A percentile compares a stretch with the other conserved stretches of the same genome.
Evolutionary conservation across 2,113 vertebrate genomes (phyloP).

Genomic region (Hylia prasina): DNA sequence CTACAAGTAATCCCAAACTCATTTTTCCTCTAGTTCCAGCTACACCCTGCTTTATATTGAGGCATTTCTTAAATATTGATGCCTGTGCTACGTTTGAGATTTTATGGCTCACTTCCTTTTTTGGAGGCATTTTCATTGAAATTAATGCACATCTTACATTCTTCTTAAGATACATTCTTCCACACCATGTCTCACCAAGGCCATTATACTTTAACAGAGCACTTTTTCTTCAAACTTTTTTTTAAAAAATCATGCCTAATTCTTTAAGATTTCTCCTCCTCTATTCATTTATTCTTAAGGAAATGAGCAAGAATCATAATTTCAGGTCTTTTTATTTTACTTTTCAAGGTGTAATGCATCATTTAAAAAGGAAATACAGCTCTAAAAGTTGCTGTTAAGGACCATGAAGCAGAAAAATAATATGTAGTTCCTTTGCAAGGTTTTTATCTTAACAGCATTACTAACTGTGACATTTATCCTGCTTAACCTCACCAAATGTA

Average conservation of each 20-base stretch:
- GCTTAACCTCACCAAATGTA: conserved; percentile 66
- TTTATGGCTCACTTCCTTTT: not conserved
- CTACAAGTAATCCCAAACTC: not conserved
- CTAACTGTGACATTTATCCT: conserved; percentile 73
- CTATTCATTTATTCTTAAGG: not conserved
- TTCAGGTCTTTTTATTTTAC: conserved; percentile 27
- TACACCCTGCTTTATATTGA: not conserved
- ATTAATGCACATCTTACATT: not conserved
- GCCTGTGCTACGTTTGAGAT: not conserved
- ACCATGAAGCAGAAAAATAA: conserved; percentile 55
- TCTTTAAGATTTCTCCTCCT: not conserved
- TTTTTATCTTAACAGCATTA: conserved; percentile 63
- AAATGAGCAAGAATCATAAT: conserved; percentile 19
- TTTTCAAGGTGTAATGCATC: conserved; percentile 31
- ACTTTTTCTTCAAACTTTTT: not conserved
- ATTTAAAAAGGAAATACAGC: conserved; percentile 50
- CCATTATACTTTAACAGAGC: not conserved
- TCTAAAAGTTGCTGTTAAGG: conserved; percentile 51
- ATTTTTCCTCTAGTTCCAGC: not conserved
- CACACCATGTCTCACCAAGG: not conserved
- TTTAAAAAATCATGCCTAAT: not conserved
- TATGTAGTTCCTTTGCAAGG: conserved; percentile 34
- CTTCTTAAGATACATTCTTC: not conserved
- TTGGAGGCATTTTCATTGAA: not conserved
- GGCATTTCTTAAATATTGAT: not conserved